A percentile compares a stretch with the other conserved stretches of the same genome.
Conservation (phyloP, 2,888 invertebrate species). For the Agrypnus murinus region DNA sequence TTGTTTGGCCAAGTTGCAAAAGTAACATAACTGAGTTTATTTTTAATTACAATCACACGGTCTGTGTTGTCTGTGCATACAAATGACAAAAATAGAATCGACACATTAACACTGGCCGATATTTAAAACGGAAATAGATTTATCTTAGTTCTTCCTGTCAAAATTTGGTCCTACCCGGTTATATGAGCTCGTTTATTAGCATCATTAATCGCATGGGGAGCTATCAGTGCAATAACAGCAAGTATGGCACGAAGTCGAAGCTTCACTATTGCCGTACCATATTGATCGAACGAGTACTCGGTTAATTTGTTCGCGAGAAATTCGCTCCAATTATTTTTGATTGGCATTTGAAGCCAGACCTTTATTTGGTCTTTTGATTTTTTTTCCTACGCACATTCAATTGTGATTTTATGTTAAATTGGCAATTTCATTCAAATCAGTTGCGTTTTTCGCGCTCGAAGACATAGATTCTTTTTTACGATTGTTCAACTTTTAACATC, state of each 20-base stretch:
- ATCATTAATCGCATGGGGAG: slow-evolving; percentile 44
- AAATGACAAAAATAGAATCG: slow-evolving; percentile 30
- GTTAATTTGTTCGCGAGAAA: slow-evolving; percentile 44
- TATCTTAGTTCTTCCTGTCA: slow-evolving; percentile 32
- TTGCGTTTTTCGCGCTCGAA: neutral
- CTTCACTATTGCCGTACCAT: slow-evolving; percentile 35
- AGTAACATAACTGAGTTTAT: slow-evolving; percentile 13
- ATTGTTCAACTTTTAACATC: slow-evolving; percentile 14
- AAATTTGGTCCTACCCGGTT: slow-evolving; percentile 27
- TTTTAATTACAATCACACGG: slow-evolving; percentile 35
- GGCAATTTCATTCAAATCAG: slow-evolving; percentile 22
- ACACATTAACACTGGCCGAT: slow-evolving; percentile 30
- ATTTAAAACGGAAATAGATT: slow-evolving; percentile 30
- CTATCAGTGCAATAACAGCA: slow-evolving; percentile 43
- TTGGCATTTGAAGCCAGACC: slow-evolving; percentile 32
- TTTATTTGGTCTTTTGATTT: slow-evolving; percentile 19
- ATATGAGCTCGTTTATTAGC: slow-evolving; percentile 40
- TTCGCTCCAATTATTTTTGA: slow-evolving; percentile 44
- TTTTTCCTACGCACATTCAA: slow-evolving; percentile 26
- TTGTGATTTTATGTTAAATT: slow-evolving; percentile 33
- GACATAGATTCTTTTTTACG: slow-evolving; percentile 10
- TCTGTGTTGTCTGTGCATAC: slow-evolving; percentile 3
- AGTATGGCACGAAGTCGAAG: slow-evolving; percentile 34
- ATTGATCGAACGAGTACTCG: slow-evolving; percentile 37
- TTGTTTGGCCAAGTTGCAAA: slow-evolving; percentile 7